These are phyloP conservation scores for Gryon sp. DNA, from an alignment of 1,140 invertebrate genomes.

Conservation along the genomic window DNA sequence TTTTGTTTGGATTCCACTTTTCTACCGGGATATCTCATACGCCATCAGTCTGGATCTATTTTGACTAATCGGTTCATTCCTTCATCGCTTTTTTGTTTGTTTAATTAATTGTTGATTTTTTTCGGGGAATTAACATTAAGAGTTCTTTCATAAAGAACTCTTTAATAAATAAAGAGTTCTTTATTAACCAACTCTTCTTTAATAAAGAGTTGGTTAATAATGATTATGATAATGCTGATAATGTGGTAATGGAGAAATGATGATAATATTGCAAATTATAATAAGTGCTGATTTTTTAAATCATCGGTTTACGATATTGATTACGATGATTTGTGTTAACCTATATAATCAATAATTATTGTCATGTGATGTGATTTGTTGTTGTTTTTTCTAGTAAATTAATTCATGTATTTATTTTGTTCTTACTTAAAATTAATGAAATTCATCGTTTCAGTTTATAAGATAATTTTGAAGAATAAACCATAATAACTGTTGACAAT, in stretches of 20 bases:
- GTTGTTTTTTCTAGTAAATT: neutral
- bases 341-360: neutral
- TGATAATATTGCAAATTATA: neutral
- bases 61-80: neutral
- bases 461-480: too few species aligned
- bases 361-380: neutral
- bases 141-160: too few species aligned
- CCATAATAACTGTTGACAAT: too few species aligned
- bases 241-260: neutral
- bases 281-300: neutral
- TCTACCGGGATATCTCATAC: too few species aligned
- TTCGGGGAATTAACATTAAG: too few species aligned
- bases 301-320: conserved; percentile 5
- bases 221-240: too few species aligned
- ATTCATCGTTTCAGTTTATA: neutral
- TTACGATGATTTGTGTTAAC: conserved; percentile 20
- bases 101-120: too few species aligned
- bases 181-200: too few species aligned
- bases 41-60: neutral
- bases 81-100: too few species aligned
- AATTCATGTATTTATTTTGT: too few species aligned
- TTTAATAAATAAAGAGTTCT: too few species aligned
- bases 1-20: neutral
- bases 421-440: neutral
- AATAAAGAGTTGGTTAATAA: too few species aligned